Conservation (phyloP, 2,797 vertebrate species). For the Acrossocheilus fasciatus region DNA sequence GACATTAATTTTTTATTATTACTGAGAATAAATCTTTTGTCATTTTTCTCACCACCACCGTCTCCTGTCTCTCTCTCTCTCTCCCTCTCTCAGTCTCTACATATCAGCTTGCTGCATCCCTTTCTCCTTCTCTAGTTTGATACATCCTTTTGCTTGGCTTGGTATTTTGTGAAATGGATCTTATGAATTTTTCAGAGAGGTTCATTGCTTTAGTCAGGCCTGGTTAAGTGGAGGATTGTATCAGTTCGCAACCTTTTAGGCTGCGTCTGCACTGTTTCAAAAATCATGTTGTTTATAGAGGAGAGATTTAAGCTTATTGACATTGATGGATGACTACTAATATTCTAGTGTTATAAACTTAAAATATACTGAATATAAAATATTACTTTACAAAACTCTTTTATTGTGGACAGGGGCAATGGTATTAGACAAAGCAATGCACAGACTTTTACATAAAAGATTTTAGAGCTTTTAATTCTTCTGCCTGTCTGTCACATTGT, state of each 20-base stretch:
- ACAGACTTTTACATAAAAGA: constrained; percentile 61
- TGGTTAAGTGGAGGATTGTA: constrained; percentile 64
- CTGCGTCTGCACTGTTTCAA: constrained; percentile 50
- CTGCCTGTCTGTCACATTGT: constrained; percentile 55
- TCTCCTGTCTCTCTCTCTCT: constrained; percentile 39
- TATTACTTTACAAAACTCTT: constrained; percentile 13
- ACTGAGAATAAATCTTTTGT: constrained; percentile 98
- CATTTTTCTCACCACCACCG: constrained; percentile 72
- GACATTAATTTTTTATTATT: constrained; percentile 95
- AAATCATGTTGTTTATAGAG: constrained; percentile 64
- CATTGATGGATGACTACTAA: constrained; percentile 29
- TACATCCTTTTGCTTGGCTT: constrained; percentile 81
- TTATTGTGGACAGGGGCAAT: constrained; percentile 38
- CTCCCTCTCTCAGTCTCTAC: constrained; percentile 14
- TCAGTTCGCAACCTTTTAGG: constrained; percentile 62
- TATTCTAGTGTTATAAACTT: constrained; percentile 5
- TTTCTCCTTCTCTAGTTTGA: constrained; percentile 64
- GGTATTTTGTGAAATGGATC: constrained; percentile 94
- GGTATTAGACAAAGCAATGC: constrained; percentile 46
- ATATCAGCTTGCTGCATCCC: constrained; percentile 58
- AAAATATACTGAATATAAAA: constrained; percentile 21
- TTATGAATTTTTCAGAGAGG: constrained; percentile 94
- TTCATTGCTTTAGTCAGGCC: constrained; percentile 80
- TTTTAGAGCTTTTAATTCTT: constrained; percentile 55
- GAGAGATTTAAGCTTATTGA: constrained; percentile 56